These are phyloP conservation scores for Pachycephus smyrnensis DNA, from an alignment of 2,888 invertebrate species.

Conservation along the genomic window DNA sequence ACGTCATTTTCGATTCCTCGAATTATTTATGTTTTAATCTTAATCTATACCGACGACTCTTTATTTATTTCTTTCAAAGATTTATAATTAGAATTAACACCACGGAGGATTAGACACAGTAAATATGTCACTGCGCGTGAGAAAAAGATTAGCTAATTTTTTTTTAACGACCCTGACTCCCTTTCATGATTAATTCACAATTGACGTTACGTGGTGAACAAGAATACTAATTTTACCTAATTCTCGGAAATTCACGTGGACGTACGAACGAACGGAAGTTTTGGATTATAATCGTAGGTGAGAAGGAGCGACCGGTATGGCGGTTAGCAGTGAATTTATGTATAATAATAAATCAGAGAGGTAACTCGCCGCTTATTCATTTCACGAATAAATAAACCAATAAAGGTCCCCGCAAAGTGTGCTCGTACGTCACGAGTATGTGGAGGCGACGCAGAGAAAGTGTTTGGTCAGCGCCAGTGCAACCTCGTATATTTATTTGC, in stretches of 20 bases:
- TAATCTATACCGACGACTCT: neutral
- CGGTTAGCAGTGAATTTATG: neutral
- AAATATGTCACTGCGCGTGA: neutral
- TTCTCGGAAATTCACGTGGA: neutral
- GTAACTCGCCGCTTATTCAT: neutral
- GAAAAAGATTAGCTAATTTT: neutral
- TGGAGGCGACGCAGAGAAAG: neutral
- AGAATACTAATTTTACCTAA: neutral
- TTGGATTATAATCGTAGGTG: neutral
- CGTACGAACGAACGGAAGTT: neutral
- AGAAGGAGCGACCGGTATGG: neutral
- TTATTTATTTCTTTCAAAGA: neutral
- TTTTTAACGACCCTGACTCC: neutral
- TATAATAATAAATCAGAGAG: neutral
- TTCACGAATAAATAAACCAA: neutral
- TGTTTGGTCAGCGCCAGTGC: neutral
- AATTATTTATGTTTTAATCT: neutral
- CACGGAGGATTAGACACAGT: neutral
- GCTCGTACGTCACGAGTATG: neutral
- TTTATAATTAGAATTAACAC: neutral
- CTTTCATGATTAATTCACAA: neutral
- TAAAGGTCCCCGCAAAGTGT: neutral
- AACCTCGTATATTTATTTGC: neutral
- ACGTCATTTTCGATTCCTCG: neutral
- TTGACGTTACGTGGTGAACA: neutral